Base-by-base conservation (phyloP, 2,888 invertebrate species). In the Trachelus tabidus region DNA sequence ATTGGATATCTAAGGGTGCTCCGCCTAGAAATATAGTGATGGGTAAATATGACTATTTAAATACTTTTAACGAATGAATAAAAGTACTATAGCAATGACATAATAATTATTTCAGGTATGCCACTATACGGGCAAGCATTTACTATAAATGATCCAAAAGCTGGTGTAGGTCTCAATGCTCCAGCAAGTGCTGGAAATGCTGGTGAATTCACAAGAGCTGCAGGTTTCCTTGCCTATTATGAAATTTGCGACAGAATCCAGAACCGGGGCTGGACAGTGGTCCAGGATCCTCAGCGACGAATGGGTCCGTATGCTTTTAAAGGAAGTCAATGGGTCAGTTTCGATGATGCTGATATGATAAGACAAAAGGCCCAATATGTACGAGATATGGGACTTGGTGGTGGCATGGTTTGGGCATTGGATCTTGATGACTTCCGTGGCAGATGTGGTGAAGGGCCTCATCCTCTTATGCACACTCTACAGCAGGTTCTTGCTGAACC, bases 321-420 rank as follows among this genome's bases (percentile, higher is more conserved):
- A 87, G 97, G 95, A 73, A 95, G 95, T 87, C 98, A 98, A 89
- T 98, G 98, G 98, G 97, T 98, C 33, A 96, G 97, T 3, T 98
- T 94, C 87, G 98, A 98, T 89, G 97, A 98, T 88, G 93, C 94
- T 12, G 95, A 95, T 56, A 97, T 96, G 92, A 95, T 98, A 73
- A 93, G 94, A 81, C 94, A 93, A 82, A 98, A 98, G 92, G 95
- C 97, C 0, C 94, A 96, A 85, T 95, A 95, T 86, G 94, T 97
- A 68, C 94, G 96, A 81, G 93, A 95, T 23, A 93, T 96, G 91
- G 94, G 95, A 81, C 93, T 98, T 31, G 97, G 95, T 23, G 97
- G 97, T 79, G 97, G 96, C 31, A 97, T 97, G 97, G 94, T 97
- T 73, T 97, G 97, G 97, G 97, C 97, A 0, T 92, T 97, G 68